Evolutionary conservation across 2,797 vertebrate genomes (phyloP), one percentile per base, ranked within the genome.

Genomic region (Tapera naevia): DNA sequence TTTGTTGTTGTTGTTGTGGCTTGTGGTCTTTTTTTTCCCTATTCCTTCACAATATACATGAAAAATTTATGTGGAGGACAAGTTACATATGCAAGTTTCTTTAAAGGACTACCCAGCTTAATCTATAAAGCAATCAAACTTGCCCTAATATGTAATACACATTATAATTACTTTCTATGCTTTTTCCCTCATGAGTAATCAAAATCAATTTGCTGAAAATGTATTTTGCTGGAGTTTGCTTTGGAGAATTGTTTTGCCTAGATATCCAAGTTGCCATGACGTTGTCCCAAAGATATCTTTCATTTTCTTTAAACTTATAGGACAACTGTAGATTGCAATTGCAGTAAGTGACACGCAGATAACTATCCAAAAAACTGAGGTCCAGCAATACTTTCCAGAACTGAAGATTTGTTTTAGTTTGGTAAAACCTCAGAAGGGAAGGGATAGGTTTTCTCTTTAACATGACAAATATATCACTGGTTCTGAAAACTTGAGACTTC

Each of bases 141-240:
- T 91, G 60, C 79, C 65, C 72, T 97, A 86, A 94, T 95, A 93
- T 71, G 65, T 96, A 93, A 95, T 94, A 86, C 41, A 79, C 78
- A 39, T 81, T 88, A 85, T 95, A 96, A 96, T 97, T 94, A 93
- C 93, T 91, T 94, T 89, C 88, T 96, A 93, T 95, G 70, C 56
- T 70, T 86, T 80, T 88, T n/a, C 60, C 41, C 71, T 91, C 86
- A 71, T 76, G 87, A 95, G 83, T 93, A 93, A 96, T 96, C 92
- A 93, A 85, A 95, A 95, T 97, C 88, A 96, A 93, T 97, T 97
- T 97, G 83, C 84, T 92, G 87, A 62, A 95, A 93, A 82, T 88
- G 50, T 43, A 35, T 84, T 89, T 94, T 92, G 43, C 66, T 93
- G 65, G 58, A 50, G 57, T 91, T 91, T 83, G 48, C 3, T 1